Evolutionary conservation across 2,888 invertebrate species (phyloP).

Genomic region (Eupithecia insigniata): DNA sequence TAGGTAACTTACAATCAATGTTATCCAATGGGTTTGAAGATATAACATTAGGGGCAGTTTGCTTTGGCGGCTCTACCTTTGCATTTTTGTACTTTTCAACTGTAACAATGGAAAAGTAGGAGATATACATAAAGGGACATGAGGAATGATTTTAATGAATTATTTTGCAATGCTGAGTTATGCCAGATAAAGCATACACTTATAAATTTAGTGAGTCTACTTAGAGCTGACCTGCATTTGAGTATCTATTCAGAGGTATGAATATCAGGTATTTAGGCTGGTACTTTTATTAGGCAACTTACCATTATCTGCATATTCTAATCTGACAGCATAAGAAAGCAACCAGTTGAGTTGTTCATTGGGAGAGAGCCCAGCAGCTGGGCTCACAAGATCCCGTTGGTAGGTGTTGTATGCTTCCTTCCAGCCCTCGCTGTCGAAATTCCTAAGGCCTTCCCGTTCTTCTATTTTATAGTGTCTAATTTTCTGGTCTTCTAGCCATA

Average conservation of each 20-base stretch:
- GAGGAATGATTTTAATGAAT: too few species aligned
- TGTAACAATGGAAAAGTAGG: slow-evolving; percentile 56
- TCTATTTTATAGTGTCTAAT: slow-evolving; percentile 94
- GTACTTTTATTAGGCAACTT: slow-evolving; percentile 30
- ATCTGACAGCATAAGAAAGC: slow-evolving; percentile 91
- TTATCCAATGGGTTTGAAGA: slow-evolving; percentile 93
- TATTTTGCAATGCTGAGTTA: too few species aligned
- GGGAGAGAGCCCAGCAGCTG: slow-evolving; percentile 82
- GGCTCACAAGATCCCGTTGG: slow-evolving; percentile 90
- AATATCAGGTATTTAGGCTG: neutral
- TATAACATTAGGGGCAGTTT: slow-evolving; percentile 88
- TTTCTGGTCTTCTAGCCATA: slow-evolving; percentile 97
- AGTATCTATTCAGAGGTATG: neutral
- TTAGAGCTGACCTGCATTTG: neutral
- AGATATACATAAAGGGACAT: neutral
- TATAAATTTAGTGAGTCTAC: neutral
- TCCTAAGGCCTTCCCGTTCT: slow-evolving; percentile 89
- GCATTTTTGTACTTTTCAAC: slow-evolving; percentile 88
- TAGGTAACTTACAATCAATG: slow-evolving; percentile 90
- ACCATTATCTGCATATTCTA: slow-evolving; percentile 93
- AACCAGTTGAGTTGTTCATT: slow-evolving; percentile 93
- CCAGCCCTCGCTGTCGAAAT: slow-evolving; percentile 89
- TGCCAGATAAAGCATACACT: neutral
- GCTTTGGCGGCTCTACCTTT: slow-evolving; percentile 85
- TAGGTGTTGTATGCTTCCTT: slow-evolving; percentile 88